Evolutionary conservation across 2,888 invertebrate species (phyloP), one percentile per base, ranked within the genome.

Genomic region (Octonoba sinensis): DNA sequence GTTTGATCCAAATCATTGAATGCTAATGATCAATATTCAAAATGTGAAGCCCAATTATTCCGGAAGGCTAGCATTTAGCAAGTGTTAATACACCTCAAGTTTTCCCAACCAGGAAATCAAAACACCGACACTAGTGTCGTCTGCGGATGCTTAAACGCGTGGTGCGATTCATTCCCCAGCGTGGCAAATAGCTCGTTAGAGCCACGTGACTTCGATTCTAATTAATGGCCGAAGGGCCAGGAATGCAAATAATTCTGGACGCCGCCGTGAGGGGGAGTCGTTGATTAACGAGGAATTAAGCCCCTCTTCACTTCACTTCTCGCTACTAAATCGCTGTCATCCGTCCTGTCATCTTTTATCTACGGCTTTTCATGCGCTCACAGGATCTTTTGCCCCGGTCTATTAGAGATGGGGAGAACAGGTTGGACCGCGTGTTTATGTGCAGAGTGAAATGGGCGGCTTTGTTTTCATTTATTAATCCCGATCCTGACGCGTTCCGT

Each of bases 211-310:
- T 73, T 73, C 73, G 79, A 73, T 73, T 73, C 79, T 81, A 81
- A 81, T 81, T 81, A 81, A 81, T 81, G 79, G 79, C 79, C 79
- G 62, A 73, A 62, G 79, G 79, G 73, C 79, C 60, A 67, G 79
- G 79, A 81, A 81, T 81, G 79, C 79, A 81, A 81, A 81, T 81
- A 81, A 81, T 81, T 81, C 79, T 64, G 67, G 73, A 73, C 67
- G 62, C 54, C 64, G 64, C 76, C 76, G 62, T 62, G 60, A 74
- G 76, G 79, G 69, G 73, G 79, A 69, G 73, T 11, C 36, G 36
- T 81, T 81, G 79, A 81, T 81, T 73, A 81, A 81, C 79, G 79
- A 81, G 79, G 73, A 81, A 81, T 81, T 81, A 81, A 81, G 79
- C 79, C 57, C 36, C 79, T 81, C 79, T 73, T 81, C 79, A 81